These are phyloP conservation scores for Pyrrhia umbra DNA, from an alignment of 2,888 invertebrate genomes.

Conservation along the genomic window DNA sequence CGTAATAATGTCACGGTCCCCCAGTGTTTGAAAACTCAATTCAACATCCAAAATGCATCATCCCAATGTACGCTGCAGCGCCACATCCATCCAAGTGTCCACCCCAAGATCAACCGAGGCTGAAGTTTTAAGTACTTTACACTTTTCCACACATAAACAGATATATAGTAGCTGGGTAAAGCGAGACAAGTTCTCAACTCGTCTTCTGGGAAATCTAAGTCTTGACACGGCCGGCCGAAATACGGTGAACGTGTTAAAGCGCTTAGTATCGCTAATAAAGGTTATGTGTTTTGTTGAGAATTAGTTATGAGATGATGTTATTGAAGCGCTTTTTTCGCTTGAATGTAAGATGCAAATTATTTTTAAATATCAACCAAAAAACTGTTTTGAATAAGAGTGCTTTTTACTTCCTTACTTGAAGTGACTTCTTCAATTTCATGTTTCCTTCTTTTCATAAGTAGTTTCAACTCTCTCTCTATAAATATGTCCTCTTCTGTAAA, in stretches of 20 bases:
- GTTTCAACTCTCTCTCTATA: no score
- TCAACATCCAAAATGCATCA: conserved; percentile 29
- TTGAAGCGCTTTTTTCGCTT: conserved; percentile 9
- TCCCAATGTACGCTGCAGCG: background rate
- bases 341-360: background rate
- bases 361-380: no score
- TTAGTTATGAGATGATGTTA: conserved; percentile 11
- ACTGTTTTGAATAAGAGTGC: no score
- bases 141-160: conserved; percentile 52
- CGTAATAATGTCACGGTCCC: background rate
- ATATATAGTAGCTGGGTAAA: conserved; percentile 30
- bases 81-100: conserved; percentile 30
- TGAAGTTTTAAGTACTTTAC: conserved; percentile 58
- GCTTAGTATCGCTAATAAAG: conserved; percentile 45
- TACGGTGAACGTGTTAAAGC: conserved; percentile 44
- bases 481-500: no score
- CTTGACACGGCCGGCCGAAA: conserved; percentile 44
- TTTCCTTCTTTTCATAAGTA: no score
- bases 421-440: no score
- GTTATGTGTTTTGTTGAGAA: conserved; percentile 34
- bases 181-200: conserved; percentile 48
- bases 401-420: no score
- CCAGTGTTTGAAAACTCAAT: background rate
- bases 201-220: conserved; percentile 63
- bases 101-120: conserved; percentile 21